phyloP scores from a whole-genome alignment of 2,888 invertebrate species.

The Agriotes lineatus region DNA sequence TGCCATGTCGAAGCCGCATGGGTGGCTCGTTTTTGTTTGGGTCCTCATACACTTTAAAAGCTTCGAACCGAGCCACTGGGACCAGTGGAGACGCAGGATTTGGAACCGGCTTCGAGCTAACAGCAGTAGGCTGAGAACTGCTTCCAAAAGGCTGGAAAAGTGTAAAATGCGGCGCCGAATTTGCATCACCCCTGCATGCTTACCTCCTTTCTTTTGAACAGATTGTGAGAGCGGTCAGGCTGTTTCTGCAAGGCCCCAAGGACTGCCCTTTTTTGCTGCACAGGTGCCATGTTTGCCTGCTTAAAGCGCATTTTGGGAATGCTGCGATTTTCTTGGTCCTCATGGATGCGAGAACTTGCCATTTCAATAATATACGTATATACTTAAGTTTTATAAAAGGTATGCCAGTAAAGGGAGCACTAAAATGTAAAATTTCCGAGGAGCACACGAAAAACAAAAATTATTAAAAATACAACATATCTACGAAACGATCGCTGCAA shows the following conservation, averaged over 20 bases:
- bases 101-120: constrained; percentile 45
- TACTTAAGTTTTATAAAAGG: constrained; percentile 13
- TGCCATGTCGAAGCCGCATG: neutral
- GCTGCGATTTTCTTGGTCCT: constrained; percentile 80
- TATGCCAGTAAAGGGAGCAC: constrained; percentile 25
- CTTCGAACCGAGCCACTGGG: constrained; percentile 81
- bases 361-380: constrained; percentile 64
- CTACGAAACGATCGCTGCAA: constrained; percentile 49
- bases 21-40: constrained; percentile 64
- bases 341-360: constrained; percentile 82
- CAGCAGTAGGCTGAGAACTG: too few relatives aligned
- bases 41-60: constrained; percentile 83
- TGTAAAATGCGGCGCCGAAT: too few relatives aligned
- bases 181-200: too few relatives aligned
- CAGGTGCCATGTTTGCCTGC: constrained; percentile 69
- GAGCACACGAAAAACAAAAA: neutral
- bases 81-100: constrained; percentile 61
- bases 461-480: constrained; percentile 28
- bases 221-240: constrained; percentile 63
- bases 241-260: constrained; percentile 74
- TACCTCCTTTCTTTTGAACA: constrained; percentile 56
- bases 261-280: constrained; percentile 73
- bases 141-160: constrained; percentile 50
- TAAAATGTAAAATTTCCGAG: neutral
- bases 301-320: constrained; percentile 63